phyloP scores from a whole-genome alignment of 2,113 vertebrate species.

The Hydropotes inermis region DNA sequence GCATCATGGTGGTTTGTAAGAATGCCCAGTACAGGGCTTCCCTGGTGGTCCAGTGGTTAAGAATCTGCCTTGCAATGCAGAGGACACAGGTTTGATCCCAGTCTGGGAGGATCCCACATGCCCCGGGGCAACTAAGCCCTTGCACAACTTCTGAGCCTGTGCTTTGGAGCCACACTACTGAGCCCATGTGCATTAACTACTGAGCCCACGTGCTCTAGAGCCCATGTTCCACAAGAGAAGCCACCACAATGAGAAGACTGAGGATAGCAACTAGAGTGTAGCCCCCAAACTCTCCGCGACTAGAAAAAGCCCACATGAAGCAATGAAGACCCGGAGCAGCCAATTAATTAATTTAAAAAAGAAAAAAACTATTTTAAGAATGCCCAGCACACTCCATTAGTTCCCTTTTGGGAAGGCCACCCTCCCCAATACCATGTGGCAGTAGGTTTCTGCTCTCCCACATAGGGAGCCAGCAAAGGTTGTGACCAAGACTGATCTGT shows the following conservation, averaged over 20 bases:
- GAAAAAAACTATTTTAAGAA: background rate
- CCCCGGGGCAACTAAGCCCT: background rate
- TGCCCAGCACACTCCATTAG: rapidly evolving
- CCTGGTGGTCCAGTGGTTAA: background rate
- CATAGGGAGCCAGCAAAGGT: background rate
- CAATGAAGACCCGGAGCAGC: background rate
- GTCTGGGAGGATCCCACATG: background rate
- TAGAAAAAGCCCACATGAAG: background rate
- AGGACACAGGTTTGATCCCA: background rate
- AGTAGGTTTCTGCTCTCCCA: background rate
- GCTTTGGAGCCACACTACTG: background rate
- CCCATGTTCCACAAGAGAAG: background rate
- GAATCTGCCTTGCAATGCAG: background rate
- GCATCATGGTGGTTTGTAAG: background rate
- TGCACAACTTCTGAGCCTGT: background rate
- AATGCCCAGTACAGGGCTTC: background rate
- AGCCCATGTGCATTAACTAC: background rate
- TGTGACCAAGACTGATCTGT: background rate
- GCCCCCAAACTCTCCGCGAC: background rate
- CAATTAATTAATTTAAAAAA: background rate
- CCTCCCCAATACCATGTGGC: rapidly evolving
- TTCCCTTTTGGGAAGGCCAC: background rate
- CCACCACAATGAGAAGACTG: background rate
- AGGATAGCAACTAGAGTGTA: background rate
- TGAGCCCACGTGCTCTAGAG: background rate